Evolutionary conservation across 2,113 vertebrate species (phyloP), one percentile per base, ranked within the genome.

Genomic region (Tetrax tetrax): DNA sequence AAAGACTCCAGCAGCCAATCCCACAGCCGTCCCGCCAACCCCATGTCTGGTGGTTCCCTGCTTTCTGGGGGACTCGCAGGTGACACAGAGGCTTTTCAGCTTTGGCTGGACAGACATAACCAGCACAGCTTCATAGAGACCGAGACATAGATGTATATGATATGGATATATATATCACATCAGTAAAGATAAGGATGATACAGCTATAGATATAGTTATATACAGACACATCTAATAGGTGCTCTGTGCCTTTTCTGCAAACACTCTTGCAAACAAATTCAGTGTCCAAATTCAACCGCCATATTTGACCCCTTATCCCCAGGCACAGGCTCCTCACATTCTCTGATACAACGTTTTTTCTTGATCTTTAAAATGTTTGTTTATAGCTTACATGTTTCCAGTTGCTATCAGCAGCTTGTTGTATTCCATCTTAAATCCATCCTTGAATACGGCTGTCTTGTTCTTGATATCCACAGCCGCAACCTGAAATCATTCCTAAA

Each of bases 361-460:
- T 18, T 24, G 25, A 65, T n/a, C 53, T 71, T 63, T 37, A 68
- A 77, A 59, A 66, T 5, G 22, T 35, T 54, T 66, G 9, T 43
- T 54, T 0, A 0, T 23, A 78, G 66, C 98, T 97, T 94, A 99
- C 99, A 89, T 99, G 98, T 98, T 99, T 95, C 99, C 99, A 14
- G 99, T 99, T 2, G 99, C 99, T 94, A 99, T 98, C 78, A 99
- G 98, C 88, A 99, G 98, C 82, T 99, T 99, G 97, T 98, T 99
- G 95, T 99, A 99, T 89, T 99, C 99, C 98, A 99, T 99, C 97
- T 98, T 99, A 96, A 99, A 98, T 65, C 99, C 99, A 50, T 99
- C 99, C 90, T 99, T 99, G 98, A 99, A 99, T 38, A 98, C 98
- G 4, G 98, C 99, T 47, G 96, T 98, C 97, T 98, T 99, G 90